Conservation (phyloP, 2,888 invertebrate genomes). For the Agonum fuliginosum region DNA sequence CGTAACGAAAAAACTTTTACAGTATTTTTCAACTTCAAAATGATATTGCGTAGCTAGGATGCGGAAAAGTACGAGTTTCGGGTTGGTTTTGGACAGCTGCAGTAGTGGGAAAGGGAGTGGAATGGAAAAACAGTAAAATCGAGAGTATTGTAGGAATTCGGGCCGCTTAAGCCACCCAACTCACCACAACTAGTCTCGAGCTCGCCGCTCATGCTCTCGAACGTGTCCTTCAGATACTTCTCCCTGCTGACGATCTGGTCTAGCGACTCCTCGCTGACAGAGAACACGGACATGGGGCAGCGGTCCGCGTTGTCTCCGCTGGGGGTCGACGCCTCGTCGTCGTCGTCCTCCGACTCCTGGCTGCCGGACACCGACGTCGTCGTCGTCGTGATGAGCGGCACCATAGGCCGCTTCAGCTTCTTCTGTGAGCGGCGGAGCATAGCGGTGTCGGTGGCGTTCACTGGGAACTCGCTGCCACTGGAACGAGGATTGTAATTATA, state of each 20-base stretch:
- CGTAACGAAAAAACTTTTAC: no score
- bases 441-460: constrained; percentile 91
- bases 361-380: constrained; percentile 74
- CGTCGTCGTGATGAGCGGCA: constrained; percentile 71
- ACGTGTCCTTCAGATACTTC: constrained; percentile 80
- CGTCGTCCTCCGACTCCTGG: constrained; percentile 84
- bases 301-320: constrained; percentile 88
- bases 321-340: constrained; percentile 87
- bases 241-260: constrained; percentile 77
- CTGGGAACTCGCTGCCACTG: constrained; percentile 84
- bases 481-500: no score
- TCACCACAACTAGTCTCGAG: constrained; percentile 69
- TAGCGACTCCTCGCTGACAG: constrained; percentile 84
- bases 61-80: no score
- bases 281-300: constrained; percentile 82
- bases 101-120: no score
- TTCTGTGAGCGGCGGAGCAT: constrained; percentile 86
- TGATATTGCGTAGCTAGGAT: no score
- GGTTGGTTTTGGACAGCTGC: no score
- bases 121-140: no score
- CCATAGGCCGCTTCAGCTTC: constrained; percentile 78
- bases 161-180: no score
- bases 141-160: no score
- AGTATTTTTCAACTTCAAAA: no score
- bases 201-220: constrained; percentile 84